A percentile compares a stretch with the other conserved stretches of the same genome.
Conservation (phyloP, 2,888 invertebrate species). For the Cephus nigrinus region DNA sequence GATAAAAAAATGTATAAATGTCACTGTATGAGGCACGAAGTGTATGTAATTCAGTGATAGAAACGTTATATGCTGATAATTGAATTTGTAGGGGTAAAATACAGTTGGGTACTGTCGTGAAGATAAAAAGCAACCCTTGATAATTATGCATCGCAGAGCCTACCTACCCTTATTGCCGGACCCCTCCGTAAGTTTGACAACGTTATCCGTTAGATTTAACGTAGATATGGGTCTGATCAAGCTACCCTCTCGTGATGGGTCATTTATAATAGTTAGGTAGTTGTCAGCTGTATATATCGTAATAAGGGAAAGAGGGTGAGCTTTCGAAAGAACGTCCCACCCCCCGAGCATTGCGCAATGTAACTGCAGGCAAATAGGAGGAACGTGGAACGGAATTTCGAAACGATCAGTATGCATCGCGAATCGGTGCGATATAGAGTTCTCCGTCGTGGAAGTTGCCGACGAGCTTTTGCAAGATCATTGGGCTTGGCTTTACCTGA, state of each 20-base stretch:
- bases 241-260: conserved; percentile 28
- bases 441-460: conserved; percentile 3
- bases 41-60: too few species aligned
- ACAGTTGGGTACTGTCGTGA: not conserved
- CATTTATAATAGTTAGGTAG: conserved; percentile 21
- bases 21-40: too few species aligned
- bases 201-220: not conserved
- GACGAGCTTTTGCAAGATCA: conserved; percentile 23
- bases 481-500: conserved; percentile 14
- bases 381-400: not conserved
- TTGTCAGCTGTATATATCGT: not conserved
- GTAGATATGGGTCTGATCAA: conserved; percentile 23
- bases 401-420: conserved; percentile 40
- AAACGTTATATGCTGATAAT: not conserved
- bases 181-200: not conserved
- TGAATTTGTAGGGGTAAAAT: not conserved
- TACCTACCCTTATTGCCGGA: not conserved
- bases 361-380: not conserved
- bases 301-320: not conserved
- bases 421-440: conserved; percentile 38
- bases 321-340: not conserved
- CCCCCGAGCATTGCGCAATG: not conserved
- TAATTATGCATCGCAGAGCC: not conserved
- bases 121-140: not conserved
- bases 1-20: too few species aligned